phyloP scores from a whole-genome alignment of 2,113 vertebrate species.

The Noctilio leporinus region DNA sequence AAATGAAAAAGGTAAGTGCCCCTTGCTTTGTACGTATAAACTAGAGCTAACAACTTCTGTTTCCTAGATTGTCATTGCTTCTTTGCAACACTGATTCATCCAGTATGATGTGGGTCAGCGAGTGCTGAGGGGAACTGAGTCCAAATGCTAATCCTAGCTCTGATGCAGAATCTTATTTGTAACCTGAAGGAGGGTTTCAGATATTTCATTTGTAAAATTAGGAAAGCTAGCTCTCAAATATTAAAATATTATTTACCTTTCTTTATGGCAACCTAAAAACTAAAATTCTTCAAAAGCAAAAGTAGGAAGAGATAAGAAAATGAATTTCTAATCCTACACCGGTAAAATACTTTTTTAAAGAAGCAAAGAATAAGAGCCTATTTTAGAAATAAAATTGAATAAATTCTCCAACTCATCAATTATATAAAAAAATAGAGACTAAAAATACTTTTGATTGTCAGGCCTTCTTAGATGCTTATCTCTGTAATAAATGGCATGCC shows the following conservation, averaged over 20 bases:
- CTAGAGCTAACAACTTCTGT: not conserved
- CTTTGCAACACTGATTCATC: not conserved
- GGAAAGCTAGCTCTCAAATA: not conserved
- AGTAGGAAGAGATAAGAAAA: not conserved
- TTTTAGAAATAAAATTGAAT: not conserved
- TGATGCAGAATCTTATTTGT: not conserved
- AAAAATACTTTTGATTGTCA: slow-evolving; percentile 21
- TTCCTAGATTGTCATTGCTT: not conserved
- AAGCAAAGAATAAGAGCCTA: not conserved
- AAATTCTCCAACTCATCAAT: not conserved
- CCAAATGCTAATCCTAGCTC: not conserved
- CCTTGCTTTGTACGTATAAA: not conserved
- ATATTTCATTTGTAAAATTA: not conserved
- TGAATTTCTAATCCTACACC: not conserved
- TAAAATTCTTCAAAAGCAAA: not conserved
- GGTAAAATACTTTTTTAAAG: not conserved
- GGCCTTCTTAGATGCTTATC: not conserved
- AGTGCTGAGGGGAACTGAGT: too few species aligned
- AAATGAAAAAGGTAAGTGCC: not conserved
- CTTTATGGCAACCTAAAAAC: not conserved
- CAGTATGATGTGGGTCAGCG: not conserved
- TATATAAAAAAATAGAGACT: slow-evolving; percentile 10
- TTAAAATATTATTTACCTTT: not conserved
- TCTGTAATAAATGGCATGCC: not conserved
- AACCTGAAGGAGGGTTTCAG: not conserved